Conservation (phyloP, 1,140 invertebrate species). For the Drosophila lowei region DNA sequence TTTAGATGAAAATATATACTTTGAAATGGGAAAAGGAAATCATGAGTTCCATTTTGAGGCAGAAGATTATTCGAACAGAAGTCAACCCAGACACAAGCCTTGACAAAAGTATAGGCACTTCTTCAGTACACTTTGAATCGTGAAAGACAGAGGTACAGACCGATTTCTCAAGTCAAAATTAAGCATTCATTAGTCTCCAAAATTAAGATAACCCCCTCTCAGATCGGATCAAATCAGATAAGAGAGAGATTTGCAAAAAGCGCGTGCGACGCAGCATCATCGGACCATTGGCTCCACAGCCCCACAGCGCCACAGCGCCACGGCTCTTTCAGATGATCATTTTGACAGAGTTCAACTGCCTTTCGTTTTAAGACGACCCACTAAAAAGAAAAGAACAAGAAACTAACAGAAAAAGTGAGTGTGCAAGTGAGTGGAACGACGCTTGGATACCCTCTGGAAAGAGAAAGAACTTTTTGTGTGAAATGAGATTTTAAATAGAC, state of each 20-base stretch:
- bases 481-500: too few species aligned
- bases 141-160: too few species aligned
- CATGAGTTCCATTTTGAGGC: too few species aligned
- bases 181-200: slow-evolving; percentile 20
- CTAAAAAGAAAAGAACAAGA: slow-evolving; percentile 48
- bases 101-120: too few species aligned
- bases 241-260: slow-evolving; percentile 20
- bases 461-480: too few species aligned
- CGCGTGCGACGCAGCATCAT: slow-evolving; percentile 6
- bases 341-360: slow-evolving; percentile 53
- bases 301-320: slow-evolving; percentile 4
- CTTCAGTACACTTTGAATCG: too few species aligned
- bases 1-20: too few species aligned
- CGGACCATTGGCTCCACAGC: background rate
- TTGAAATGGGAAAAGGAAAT: too few species aligned
- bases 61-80: too few species aligned
- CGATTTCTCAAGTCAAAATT: slow-evolving; percentile 17
- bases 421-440: background rate
- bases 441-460: background rate
- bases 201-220: slow-evolving; percentile 9
- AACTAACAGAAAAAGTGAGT: slow-evolving; percentile 30
- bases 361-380: slow-evolving; percentile 52
- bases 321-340: slow-evolving; percentile 25
- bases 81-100: too few species aligned
- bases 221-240: slow-evolving; percentile 35